Percentiles rank a stretch among this genome's conserved stretches.
Conservation (phyloP, 2,888 invertebrate species). For the Notocelia uddmanniana region DNA sequence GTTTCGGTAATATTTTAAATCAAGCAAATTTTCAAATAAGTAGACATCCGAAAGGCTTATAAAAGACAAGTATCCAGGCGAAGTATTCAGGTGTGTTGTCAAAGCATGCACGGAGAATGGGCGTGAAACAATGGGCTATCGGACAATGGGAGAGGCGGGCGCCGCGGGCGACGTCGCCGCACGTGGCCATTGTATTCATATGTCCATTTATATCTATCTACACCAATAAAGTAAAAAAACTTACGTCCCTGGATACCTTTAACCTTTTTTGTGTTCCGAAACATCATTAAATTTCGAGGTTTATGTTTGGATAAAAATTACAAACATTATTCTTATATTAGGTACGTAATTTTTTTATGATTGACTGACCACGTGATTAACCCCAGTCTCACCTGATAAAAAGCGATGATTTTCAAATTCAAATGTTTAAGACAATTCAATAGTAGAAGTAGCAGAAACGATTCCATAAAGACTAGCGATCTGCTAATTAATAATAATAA, state of each 20-base stretch:
- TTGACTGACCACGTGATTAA: too few species aligned
- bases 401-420: too few species aligned
- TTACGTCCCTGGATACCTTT: conserved; percentile 42
- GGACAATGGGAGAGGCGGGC: conserved; percentile 73
- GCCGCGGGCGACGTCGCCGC: conserved; percentile 58
- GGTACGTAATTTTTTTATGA: too few species aligned
- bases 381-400: too few species aligned
- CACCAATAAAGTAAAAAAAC: conserved; percentile 54
- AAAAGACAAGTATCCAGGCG: conserved; percentile 58
- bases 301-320: conserved; percentile 20
- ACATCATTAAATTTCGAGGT: conserved; percentile 38
- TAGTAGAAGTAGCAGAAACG: neutral
- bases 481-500: too few species aligned
- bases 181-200: conserved; percentile 80
- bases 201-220: conserved; percentile 60
- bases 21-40: conserved; percentile 13
- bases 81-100: conserved; percentile 69
- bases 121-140: conserved; percentile 77
- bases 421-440: neutral
- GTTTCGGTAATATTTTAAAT: neutral
- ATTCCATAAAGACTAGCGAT: neutral
- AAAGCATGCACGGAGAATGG: conserved; percentile 75
- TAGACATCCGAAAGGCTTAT: conserved; percentile 36
- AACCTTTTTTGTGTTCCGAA: conserved; percentile 43
- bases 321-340: neutral